Conservation (phyloP, 2,113 vertebrate species). For the human region GRCh38 chrX:81350501-81351000, state of each 20-base stretch:
- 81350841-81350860: background rate
- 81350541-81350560: background rate
- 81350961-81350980: too few relatives aligned
- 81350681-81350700: background rate
- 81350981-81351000: too few relatives aligned
- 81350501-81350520: background rate
- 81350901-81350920: background rate
- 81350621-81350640: background rate
- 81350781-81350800: background rate
- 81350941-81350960: too few relatives aligned
- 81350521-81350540: background rate
- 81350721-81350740: background rate
- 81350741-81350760: background rate
- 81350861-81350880: background rate
- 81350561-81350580: background rate
- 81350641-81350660: background rate
- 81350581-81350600: background rate
- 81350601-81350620: background rate
- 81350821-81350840: background rate
- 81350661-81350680: background rate
- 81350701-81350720: background rate
- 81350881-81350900: background rate
- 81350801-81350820: background rate
- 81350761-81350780: background rate
- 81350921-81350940: background rate